A percentile compares a stretch with the other conserved stretches of the same genome.
Conservation (phyloP, 2,888 invertebrate genomes). For the Embidobia sp. region DNA sequence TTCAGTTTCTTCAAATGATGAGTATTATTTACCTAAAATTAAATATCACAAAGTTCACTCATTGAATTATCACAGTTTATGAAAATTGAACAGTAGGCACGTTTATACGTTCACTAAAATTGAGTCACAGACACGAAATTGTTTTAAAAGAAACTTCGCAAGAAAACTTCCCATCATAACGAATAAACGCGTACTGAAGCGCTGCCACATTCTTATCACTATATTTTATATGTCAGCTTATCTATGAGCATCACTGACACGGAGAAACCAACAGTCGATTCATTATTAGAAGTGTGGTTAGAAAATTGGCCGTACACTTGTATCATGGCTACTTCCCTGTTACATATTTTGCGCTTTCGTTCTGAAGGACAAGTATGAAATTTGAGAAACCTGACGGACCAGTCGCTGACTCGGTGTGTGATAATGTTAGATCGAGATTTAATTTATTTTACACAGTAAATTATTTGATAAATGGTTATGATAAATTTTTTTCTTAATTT, state of each 20-base stretch:
- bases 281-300: conserved; percentile 26
- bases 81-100: background rate
- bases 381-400: too few species aligned
- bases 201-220: conserved; percentile 45
- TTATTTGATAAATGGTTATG: too few species aligned
- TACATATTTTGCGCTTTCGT: too few species aligned
- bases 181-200: conserved; percentile 37
- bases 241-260: conserved; percentile 43
- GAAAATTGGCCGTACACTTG: too few species aligned
- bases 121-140: background rate
- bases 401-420: too few species aligned
- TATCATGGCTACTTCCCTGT: too few species aligned
- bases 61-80: background rate
- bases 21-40: background rate
- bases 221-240: conserved; percentile 59
- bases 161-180: conserved; percentile 43
- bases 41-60: background rate
- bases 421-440: too few species aligned
- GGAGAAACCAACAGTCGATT: conserved; percentile 29
- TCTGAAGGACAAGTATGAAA: too few species aligned
- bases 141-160: conserved; percentile 4
- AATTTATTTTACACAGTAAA: too few species aligned
- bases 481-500: too few species aligned
- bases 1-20: too few species aligned
- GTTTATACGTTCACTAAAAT: conserved; percentile 2